Evolutionary conservation across 1,140 invertebrate species (phyloP), one percentile per base, ranked within the genome.

Genomic region (Atta cephalotes): DNA sequence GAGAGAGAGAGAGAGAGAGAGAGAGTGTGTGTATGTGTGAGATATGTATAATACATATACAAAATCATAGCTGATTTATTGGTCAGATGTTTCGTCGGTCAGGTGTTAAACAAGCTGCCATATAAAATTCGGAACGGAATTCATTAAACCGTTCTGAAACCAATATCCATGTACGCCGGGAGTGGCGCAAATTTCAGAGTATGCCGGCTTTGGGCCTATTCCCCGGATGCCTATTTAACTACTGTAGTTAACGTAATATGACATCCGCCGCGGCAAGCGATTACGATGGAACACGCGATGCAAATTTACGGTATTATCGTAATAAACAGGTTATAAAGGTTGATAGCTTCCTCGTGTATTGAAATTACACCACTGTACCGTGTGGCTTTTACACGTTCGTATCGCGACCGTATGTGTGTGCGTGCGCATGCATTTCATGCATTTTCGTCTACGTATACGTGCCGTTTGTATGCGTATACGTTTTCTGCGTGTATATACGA

Each of bases 321-420:
- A 90, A 93, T 93, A 92, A 93, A 93, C 93, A 92, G 93, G 93
- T 93, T 93, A 92, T 91, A 92, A 93, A 92, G 91, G 85, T 77
- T 87, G 92, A 92, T 92, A 92, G 92, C 87, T 92, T 91, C 89
- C 89, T 92, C 86, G 89, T 86, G 89, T 89, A 90, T 89, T 91
- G 89, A 92, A 92, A 92, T 92, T 91, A 87, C 82, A 89, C 88
- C 58, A 79, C 79, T 72, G 91, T 70, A 51, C 60, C 51, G 72
- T 86, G 84, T 81, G 87, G 66, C 81, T 72, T 85, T 79, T 86
- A 81, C 74, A 28, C 81, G 77, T 77, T 62, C 72, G 56, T 35
- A 58, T 39, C 63, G 14, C 60, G 0, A 2, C n/a, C 35, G 79
- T 1, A n/a, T 4, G 25, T 16, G 28, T 6, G 72, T 25, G n/a